Evolutionary conservation across 1,140 invertebrate genomes (phyloP), one percentile per base, ranked within the genome.

Genomic region (Kradibia gibbosae): DNA sequence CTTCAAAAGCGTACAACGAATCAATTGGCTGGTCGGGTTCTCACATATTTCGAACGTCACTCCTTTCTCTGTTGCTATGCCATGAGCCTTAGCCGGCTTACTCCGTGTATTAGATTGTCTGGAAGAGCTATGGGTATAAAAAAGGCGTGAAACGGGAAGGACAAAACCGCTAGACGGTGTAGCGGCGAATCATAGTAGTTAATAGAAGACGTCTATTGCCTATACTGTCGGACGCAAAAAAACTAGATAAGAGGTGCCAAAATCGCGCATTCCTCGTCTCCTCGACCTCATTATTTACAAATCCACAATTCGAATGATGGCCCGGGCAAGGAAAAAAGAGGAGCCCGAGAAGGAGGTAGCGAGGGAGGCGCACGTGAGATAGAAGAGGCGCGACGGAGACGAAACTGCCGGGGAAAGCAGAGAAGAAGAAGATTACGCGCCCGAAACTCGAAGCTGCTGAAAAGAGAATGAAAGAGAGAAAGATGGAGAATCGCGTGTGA

Each of bases 361-460:
- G 48, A 48, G 55, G 50, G 60, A 65, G 28, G 71, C 55, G 25
- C n/a, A 17, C 60, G 48, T 73, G 50, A 65, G 71, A 77, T 55
- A 77, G 42, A 71, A 45, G 62, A 77, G 77, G 57, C 62, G 73
- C 60, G 55, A 42, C 65, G 22, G 17, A 36, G 75, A 73, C 78
- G 83, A 81, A 82, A 53, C 36, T 80, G 62, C 78, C 34, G 74
- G 36, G 20, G 34, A 77, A 48, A 39, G 48, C 60, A 62, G 75
- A 84, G 72, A 78, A 71, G 74, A 65, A 78, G 82, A 81, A 83
- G 82, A 83, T 83, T 83, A 83, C 72, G 73, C 74, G 39, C 39
- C 8, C 65, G 74, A 80, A 80, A 72, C 78, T 71, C 74, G 55
- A 80, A 55, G 82, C 82, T 75, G 78, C 78, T 55, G 65, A 80